Conservation (phyloP, 2,797 vertebrate species). For the Poecile montanus region DNA sequence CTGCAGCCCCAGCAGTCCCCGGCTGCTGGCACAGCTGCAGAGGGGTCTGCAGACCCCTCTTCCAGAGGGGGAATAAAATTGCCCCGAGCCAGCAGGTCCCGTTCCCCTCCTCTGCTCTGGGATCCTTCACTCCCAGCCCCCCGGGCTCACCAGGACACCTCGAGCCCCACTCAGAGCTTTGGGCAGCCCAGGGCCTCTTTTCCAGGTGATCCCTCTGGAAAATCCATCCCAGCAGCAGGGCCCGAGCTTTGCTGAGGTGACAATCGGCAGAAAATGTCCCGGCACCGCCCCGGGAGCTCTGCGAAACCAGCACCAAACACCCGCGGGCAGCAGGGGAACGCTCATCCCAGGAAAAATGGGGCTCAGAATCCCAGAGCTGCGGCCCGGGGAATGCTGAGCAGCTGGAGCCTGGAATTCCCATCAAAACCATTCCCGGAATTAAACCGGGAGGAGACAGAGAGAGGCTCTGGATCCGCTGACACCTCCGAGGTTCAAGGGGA, state of each 20-base stretch:
- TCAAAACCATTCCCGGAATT: background rate
- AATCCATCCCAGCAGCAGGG: background rate
- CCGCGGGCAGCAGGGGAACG: background rate
- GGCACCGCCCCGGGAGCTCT: background rate
- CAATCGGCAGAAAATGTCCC: fast-evolving
- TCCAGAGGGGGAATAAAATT: background rate
- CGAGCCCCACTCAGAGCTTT: background rate
- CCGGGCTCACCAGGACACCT: background rate
- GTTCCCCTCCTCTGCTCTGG: background rate
- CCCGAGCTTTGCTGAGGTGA: background rate
- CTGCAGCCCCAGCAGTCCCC: background rate
- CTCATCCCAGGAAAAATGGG: background rate
- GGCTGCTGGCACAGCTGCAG: background rate
- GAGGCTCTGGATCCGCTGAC: background rate
- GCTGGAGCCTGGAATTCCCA: background rate
- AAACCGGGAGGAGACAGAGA: background rate
- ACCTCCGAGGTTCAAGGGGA: background rate
- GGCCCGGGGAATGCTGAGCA: background rate
- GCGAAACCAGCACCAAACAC: fast-evolving
- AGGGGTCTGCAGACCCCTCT: no score
- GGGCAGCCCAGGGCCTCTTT: background rate
- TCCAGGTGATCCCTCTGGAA: background rate
- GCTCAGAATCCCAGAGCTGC: background rate
- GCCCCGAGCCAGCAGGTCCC: background rate
- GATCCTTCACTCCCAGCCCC: background rate